phyloP scores from a whole-genome alignment of 2,888 invertebrate species.

The Flexamia atlantica region DNA sequence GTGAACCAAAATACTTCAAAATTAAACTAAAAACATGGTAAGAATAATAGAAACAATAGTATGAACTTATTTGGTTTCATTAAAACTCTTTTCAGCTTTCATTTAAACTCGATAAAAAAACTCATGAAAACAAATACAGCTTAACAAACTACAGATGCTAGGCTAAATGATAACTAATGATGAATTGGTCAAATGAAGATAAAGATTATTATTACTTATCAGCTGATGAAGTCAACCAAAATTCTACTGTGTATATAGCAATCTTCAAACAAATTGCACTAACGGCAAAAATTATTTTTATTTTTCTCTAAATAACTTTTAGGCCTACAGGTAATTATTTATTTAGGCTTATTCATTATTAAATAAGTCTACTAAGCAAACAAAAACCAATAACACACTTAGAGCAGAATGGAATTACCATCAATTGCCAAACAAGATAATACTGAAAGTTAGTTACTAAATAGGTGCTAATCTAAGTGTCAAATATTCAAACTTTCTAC shows the following conservation, averaged over 20 bases:
- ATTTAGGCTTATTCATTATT: neutral
- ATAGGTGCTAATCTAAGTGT: neutral
- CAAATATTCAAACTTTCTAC: slow-evolving; percentile 3
- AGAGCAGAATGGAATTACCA: neutral
- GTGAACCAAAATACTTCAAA: too few species aligned
- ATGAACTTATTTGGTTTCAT: too few species aligned
- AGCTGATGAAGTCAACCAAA: neutral
- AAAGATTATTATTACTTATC: neutral
- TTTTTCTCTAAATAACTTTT: too few species aligned
- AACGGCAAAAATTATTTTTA: neutral
- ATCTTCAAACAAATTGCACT: neutral
- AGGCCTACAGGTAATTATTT: too few species aligned
- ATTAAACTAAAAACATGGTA: too few species aligned
- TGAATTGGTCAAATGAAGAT: neutral
- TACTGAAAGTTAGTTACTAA: slow-evolving; percentile 1
- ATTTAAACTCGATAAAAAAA: too few species aligned
- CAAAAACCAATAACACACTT: neutral
- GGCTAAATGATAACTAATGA: slow-evolving; percentile 1
- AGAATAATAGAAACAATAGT: too few species aligned
- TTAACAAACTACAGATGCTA: too few species aligned
- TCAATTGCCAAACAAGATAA: neutral
- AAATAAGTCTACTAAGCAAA: neutral
- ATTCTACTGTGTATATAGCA: neutral
- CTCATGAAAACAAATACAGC: too few species aligned
- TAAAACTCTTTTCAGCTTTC: too few species aligned